phyloP scores from a whole-genome alignment of 2,797 vertebrate species.

The Carcharodon carcharias region DNA sequence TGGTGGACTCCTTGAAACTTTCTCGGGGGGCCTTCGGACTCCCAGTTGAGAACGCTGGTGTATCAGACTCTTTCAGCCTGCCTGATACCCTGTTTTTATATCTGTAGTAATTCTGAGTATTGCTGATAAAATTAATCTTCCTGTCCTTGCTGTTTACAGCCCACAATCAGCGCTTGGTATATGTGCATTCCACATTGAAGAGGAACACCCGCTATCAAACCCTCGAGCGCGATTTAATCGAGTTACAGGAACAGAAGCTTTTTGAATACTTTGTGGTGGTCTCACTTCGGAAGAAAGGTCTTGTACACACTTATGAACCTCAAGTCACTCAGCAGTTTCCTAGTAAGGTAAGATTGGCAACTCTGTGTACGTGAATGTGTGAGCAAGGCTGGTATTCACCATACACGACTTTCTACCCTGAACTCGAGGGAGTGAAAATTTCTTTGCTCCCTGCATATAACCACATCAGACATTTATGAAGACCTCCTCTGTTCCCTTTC shows the following conservation, averaged over 20 bases:
- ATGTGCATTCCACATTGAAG: constrained; percentile 70
- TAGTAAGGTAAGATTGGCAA: constrained; percentile 66
- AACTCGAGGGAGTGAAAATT: not conserved
- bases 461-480: not conserved
- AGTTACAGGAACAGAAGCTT: constrained; percentile 86
- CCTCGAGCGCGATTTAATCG: constrained; percentile 85
- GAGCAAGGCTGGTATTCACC: not conserved
- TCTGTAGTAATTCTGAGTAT: not conserved
- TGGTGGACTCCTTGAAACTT: not conserved
- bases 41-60: not conserved
- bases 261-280: constrained; percentile 96
- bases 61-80: not conserved
- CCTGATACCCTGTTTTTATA: not conserved
- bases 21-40: not conserved
- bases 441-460: not conserved
- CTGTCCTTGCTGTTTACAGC: constrained; percentile 16
- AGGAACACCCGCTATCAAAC: constrained; percentile 84
- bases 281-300: constrained; percentile 75
- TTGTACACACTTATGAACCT: constrained; percentile 69
- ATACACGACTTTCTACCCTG: too few relatives aligned
- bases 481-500: not conserved
- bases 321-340: constrained; percentile 93
- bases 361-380: not conserved
- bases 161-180: constrained; percentile 61
- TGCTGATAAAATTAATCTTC: not conserved